A percentile compares a stretch with the other conserved stretches of the same genome.
These are phyloP conservation scores for Cabera pusaria DNA, from an alignment of 2,888 invertebrate genomes.

Conservation along the genomic window DNA sequence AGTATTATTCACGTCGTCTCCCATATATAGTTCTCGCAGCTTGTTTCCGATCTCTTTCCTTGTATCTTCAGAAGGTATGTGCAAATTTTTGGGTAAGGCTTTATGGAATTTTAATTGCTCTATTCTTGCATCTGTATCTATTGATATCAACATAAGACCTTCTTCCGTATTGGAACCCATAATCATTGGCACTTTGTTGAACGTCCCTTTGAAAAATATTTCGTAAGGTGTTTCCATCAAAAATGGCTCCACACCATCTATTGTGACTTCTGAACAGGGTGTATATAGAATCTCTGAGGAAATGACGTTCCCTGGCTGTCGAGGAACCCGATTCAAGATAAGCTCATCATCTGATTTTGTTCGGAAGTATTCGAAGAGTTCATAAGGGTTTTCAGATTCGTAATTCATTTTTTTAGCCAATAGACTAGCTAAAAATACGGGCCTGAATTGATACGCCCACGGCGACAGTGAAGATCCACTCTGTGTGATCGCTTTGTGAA, in stretches of 20 bases:
- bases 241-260: constrained; percentile 65
- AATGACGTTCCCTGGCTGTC: constrained; percentile 48
- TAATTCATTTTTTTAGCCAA: constrained; percentile 58
- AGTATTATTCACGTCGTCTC: constrained; percentile 44
- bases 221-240: constrained; percentile 56
- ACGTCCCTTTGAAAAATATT: constrained; percentile 49
- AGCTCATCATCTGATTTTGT: constrained; percentile 55
- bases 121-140: constrained; percentile 56
- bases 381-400: constrained; percentile 48
- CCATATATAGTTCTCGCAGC: constrained; percentile 62
- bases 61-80: constrained; percentile 42
- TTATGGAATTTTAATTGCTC: constrained; percentile 47
- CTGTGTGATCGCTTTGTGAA: constrained; percentile 65
- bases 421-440: constrained; percentile 55
- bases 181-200: constrained; percentile 64
- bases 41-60: constrained; percentile 41
- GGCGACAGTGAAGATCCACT: constrained; percentile 62
- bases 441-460: constrained; percentile 63
- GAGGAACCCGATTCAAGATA: constrained; percentile 55
- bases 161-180: constrained; percentile 58
- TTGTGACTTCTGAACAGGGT: constrained; percentile 56
- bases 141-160: constrained; percentile 50
- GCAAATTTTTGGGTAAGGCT: constrained; percentile 60
- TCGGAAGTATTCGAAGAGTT: constrained; percentile 56
- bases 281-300: constrained; percentile 55